Conservation (phyloP, 2,888 invertebrate genomes). For the Drosophila atroscutellata region DNA sequence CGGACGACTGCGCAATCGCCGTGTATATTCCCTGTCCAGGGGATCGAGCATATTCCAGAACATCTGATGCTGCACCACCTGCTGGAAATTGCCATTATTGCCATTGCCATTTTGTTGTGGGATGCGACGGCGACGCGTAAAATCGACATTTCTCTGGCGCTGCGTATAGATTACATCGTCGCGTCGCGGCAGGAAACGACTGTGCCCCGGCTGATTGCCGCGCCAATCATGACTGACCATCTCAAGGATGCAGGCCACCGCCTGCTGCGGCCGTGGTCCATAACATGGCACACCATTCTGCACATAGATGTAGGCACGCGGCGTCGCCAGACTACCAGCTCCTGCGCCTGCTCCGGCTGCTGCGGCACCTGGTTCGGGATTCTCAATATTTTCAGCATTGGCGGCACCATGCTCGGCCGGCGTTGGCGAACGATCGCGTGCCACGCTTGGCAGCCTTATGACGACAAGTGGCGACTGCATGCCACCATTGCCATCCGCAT, state of each 20-base stretch:
- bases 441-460: slow-evolving; percentile 51
- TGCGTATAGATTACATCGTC: slow-evolving; percentile 78
- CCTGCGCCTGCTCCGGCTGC: not conserved
- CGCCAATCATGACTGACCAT: slow-evolving; percentile 48
- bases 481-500: slow-evolving; percentile 17
- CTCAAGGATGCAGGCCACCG: slow-evolving; percentile 49
- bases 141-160: slow-evolving; percentile 52
- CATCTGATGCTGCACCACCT: slow-evolving; percentile 78
- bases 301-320: slow-evolving; percentile 57
- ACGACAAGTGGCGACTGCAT: slow-evolving; percentile 54
- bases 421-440: slow-evolving; percentile 30
- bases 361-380: slow-evolving; percentile 26
- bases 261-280: slow-evolving; percentile 29
- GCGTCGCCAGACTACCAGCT: slow-evolving; percentile 5
- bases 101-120: slow-evolving; percentile 31
- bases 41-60: slow-evolving; percentile 83
- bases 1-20: slow-evolving; percentile 51
- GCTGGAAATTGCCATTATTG: slow-evolving; percentile 59
- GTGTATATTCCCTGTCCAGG: slow-evolving; percentile 59
- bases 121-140: slow-evolving; percentile 56
- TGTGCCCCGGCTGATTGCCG: slow-evolving; percentile 67
- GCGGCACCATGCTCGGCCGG: slow-evolving; percentile 24
- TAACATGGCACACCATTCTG: slow-evolving; percentile 32
- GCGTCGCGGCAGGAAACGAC: slow-evolving; percentile 74
- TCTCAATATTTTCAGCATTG: slow-evolving; percentile 24